phyloP scores from a whole-genome alignment of 2,888 invertebrate genomes.

The Dynastes hyllus region DNA sequence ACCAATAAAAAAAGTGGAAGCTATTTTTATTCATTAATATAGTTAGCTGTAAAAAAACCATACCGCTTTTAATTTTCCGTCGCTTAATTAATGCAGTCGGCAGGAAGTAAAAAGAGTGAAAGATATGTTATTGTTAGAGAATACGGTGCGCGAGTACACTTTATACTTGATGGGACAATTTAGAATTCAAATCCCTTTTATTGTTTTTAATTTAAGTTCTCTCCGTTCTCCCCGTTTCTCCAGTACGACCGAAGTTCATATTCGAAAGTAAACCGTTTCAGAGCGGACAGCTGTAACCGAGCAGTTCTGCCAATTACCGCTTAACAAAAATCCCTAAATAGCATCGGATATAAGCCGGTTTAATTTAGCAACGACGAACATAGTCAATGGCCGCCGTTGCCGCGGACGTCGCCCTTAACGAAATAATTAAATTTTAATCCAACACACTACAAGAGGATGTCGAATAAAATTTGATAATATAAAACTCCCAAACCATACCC shows the following conservation, averaged over 20 bases:
- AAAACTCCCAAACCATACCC: slow-evolving; percentile 56
- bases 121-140: slow-evolving; percentile 46
- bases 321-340: slow-evolving; percentile 63
- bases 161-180: slow-evolving; percentile 55
- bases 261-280: slow-evolving; percentile 59
- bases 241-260: slow-evolving; percentile 50
- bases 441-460: slow-evolving; percentile 58
- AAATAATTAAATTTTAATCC: slow-evolving; percentile 64
- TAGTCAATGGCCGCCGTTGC: slow-evolving; percentile 53
- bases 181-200: slow-evolving; percentile 62
- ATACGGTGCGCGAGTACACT: slow-evolving; percentile 43
- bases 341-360: slow-evolving; percentile 56
- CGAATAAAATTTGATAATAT: slow-evolving; percentile 59
- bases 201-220: slow-evolving; percentile 63
- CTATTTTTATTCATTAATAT: slow-evolving; percentile 46
- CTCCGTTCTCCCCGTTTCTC: slow-evolving; percentile 53
- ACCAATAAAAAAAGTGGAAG: slow-evolving; percentile 24
- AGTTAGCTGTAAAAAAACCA: slow-evolving; percentile 42
- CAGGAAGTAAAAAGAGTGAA: slow-evolving; percentile 43
- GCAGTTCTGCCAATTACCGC: slow-evolving; percentile 63
- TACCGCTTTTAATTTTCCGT: slow-evolving; percentile 47
- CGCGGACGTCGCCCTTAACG: slow-evolving; percentile 55
- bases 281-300: slow-evolving; percentile 60
- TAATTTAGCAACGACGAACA: slow-evolving; percentile 61
- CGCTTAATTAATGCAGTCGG: slow-evolving; percentile 44